Conservation (phyloP, 1,140 invertebrate genomes). For the Ylistrum balloti region DNA sequence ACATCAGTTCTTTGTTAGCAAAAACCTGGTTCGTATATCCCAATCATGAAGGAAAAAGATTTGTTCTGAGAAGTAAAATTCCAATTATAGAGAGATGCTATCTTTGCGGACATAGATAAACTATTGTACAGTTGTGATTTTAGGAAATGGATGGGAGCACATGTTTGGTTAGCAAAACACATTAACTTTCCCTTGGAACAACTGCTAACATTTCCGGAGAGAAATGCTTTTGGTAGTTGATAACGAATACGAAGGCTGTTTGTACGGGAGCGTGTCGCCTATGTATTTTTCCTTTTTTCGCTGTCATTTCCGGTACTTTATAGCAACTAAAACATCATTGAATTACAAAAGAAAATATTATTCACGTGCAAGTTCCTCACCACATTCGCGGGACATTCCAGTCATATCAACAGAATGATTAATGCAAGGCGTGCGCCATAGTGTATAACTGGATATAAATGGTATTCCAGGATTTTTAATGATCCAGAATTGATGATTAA, state of each 20-base stretch:
- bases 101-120: constrained; percentile 1
- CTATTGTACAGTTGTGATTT: constrained; percentile 39
- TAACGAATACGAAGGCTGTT: not conserved
- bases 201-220: constrained; percentile 31
- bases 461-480: not conserved
- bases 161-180: constrained; percentile 32
- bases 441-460: not conserved
- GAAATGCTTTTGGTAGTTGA: constrained; percentile 7
- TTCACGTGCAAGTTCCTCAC: not conserved
- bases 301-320: constrained; percentile 10
- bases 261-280: constrained; percentile 28
- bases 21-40: not conserved
- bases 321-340: constrained; percentile 17
- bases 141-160: constrained; percentile 32
- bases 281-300: constrained; percentile 9
- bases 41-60: constrained; percentile 7
- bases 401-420: not conserved
- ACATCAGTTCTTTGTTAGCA: not conserved
- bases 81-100: constrained; percentile 1
- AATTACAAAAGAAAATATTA: constrained; percentile 36
- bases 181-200: constrained; percentile 15
- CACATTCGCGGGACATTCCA: not conserved
- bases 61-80: not conserved
- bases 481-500: not conserved
- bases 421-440: not conserved